These are phyloP conservation scores for Chloroceryle aenea DNA, from an alignment of 2,113 vertebrate genomes.

Conservation along the genomic window DNA sequence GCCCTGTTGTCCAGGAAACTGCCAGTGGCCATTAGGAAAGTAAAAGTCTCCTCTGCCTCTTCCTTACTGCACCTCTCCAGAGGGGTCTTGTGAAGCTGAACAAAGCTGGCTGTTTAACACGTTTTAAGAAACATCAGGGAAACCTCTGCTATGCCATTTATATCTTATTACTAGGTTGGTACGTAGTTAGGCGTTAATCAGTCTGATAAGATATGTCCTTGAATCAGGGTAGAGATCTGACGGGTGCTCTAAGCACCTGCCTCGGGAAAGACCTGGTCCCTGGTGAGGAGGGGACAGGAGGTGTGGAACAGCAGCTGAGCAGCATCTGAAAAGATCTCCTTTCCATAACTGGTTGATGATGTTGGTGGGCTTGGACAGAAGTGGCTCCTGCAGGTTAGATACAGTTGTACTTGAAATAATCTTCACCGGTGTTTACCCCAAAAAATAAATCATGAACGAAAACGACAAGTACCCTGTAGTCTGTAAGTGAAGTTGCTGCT, in stretches of 20 bases:
- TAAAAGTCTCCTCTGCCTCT: neutral
- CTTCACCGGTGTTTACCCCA: neutral
- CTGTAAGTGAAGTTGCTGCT: neutral
- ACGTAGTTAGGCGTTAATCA: neutral
- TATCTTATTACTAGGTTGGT: neutral
- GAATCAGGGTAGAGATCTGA: neutral
- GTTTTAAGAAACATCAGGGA: neutral
- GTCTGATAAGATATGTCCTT: neutral
- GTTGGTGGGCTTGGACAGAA: accelerated
- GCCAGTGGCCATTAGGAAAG: neutral
- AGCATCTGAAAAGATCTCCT: neutral
- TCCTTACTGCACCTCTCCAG: neutral
- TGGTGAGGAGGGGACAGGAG: neutral
- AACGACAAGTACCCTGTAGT: neutral
- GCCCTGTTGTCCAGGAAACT: neutral
- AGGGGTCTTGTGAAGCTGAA: neutral
- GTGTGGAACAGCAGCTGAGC: no score
- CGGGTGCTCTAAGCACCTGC: neutral
- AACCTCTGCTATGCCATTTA: neutral
- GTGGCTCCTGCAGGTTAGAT: neutral
- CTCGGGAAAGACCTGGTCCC: neutral
- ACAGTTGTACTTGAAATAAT: neutral
- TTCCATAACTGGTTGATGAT: neutral
- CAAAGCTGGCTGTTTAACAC: neutral
- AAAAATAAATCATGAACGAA: neutral